Evolutionary conservation across 2,888 invertebrate species (phyloP), one percentile per base, ranked within the genome.

Genomic region (Hirudinaria manillensis): DNA sequence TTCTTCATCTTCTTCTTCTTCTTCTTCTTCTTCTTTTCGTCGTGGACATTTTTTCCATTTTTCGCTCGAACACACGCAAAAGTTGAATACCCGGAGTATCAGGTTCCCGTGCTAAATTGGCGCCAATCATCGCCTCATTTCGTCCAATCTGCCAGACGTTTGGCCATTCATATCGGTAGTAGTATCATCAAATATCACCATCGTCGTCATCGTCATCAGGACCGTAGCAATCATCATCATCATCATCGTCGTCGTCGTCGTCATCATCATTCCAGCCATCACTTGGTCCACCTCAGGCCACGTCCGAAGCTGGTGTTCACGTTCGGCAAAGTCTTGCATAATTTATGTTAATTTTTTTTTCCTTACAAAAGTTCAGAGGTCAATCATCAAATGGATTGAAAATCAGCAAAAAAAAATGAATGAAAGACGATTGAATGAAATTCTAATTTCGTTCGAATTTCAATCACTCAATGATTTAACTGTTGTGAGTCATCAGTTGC

Each of bases 101-200:
- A 68, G n/a, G 36, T 68, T 68, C 7, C 68, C 13, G 68, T 32
- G 68, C 36, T 68, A 68, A 68, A 68, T 68, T 68, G 34, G 68
- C 32, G 6, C 34, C 68, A 68, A n/a, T 68, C 68, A 68, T 68
- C 68, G 34, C 68, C 36, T 68, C 68, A 68, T 68, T 61, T 68
- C 32, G 32, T 29, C 68, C 29, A 68, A 68, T 68, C 68, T 68
- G 32, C 68, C 68, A 68, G 13, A 6, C 34, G 19, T 16, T 45
- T 16, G 45, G 13, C 45, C 45, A 45, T 45, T 45, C 45, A 45
- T 16, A 10, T 45, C 45, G 16, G 45, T 45, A 45, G 45, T 45
- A 45, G 1, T 16, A 45, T 45, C 45, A 45, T 45, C 13, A 45
- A 3, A 36, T 53, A 16, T 19, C 53, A 53, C 21, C 53, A 53